Conservation (phyloP, 2,888 invertebrate genomes). For the Pseudeuparius sepicola region DNA sequence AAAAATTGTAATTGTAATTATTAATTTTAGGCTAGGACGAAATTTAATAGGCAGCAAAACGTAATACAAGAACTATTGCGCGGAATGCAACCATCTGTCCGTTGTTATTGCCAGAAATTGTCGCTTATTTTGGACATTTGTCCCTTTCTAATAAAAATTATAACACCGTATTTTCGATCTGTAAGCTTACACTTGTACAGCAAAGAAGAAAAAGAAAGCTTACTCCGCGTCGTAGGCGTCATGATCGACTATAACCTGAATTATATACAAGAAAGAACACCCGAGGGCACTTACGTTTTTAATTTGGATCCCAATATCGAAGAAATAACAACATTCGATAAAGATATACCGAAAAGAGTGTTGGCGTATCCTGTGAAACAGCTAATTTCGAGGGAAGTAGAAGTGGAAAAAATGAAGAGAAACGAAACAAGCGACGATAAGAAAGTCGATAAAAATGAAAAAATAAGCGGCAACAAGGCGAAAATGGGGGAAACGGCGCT, state of each 20-base stretch:
- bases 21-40: conserved; percentile 46
- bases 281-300: conserved; percentile 68
- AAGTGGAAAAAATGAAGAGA: conserved; percentile 56
- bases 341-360: conserved; percentile 26
- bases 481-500: conserved; percentile 33
- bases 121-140: conserved; percentile 58
- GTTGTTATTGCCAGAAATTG: conserved; percentile 38
- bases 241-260: conserved; percentile 86
- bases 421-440: conserved; percentile 17
- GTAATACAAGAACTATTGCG: conserved; percentile 50
- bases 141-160: conserved; percentile 59
- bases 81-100: conserved; percentile 50
- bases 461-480: conserved; percentile 22
- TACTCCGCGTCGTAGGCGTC: conserved; percentile 62
- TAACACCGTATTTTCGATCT: conserved; percentile 65
- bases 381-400: conserved; percentile 72
- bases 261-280: conserved; percentile 67
- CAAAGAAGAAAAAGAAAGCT: conserved; percentile 55
- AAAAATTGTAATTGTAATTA: no score
- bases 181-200: conserved; percentile 65
- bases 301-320: conserved; percentile 61
- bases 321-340: conserved; percentile 45
- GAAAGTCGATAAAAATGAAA: conserved; percentile 1
- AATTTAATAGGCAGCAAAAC: conserved; percentile 41
- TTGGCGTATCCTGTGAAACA: conserved; percentile 65